A percentile compares a stretch with the other conserved stretches of the same genome.
Evolutionary conservation across 2,888 invertebrate species (phyloP).

Genomic region (Eupithecia abbreviata): DNA sequence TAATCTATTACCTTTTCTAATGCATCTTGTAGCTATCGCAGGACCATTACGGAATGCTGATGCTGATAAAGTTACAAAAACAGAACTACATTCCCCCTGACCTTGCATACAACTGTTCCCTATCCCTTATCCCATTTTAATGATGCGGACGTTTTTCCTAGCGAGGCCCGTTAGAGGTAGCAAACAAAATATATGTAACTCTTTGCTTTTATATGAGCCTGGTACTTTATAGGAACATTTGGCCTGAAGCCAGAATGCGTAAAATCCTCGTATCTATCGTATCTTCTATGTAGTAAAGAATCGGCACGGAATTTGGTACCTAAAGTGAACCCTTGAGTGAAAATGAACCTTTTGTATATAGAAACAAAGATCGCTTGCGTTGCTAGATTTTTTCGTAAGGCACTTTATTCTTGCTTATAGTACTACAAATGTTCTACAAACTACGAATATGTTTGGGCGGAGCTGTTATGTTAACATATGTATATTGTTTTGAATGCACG

Average conservation of each 20-base stretch:
- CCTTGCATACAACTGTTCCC: conserved; percentile 44
- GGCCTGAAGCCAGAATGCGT: conserved; percentile 55
- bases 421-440: neutral
- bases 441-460: neutral
- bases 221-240: conserved; percentile 47
- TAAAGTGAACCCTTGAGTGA: neutral
- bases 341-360: neutral
- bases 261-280: conserved; percentile 48
- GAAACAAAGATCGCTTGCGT: neutral
- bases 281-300: conserved; percentile 4
- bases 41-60: neutral
- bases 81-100: conserved; percentile 34
- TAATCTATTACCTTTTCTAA: neutral
- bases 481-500: neutral
- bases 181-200: conserved; percentile 57
- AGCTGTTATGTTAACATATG: neutral
- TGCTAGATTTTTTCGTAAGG: neutral
- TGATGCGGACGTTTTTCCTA: conserved; percentile 57
- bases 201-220: conserved; percentile 48
- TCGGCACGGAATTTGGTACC: neutral
- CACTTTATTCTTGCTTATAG: conserved; percentile 4
- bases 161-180: conserved; percentile 42
- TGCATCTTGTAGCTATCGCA: neutral
- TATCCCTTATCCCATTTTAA: conserved; percentile 59
- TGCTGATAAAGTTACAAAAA: neutral